Evolutionary conservation across 1,140 invertebrate species (phyloP), one percentile per base, ranked within the genome.

Genomic region (Helicoverpa zea): DNA sequence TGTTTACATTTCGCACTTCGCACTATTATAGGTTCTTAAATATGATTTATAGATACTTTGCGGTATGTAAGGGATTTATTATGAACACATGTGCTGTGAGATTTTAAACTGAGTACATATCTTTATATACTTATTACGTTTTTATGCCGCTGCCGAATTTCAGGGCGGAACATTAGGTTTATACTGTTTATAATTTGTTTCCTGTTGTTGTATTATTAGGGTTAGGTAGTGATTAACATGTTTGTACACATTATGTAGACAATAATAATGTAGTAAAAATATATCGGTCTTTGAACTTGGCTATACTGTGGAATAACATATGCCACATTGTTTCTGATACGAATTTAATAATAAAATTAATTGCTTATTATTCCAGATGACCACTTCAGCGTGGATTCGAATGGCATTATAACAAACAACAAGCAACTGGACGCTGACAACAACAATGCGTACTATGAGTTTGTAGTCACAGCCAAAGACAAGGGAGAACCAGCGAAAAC

Each of bases 401-500:
- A 97, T 87, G 98, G 98, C 35, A 97, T 98, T 14, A 98, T 99
- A 73, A 97, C 98, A 35, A 99, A 99, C 89, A 98, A 98, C 88
- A 98, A 98, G 86, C 98, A 98, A 91, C 95, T 99, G 14, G 98
- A 99, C 92, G 98, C 98, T 29, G 98, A 99, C 88, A 98, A 99
- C 86, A 99, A 99, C 86, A 99, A 99, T 91, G 98, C 98, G n/a
- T 98, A 98, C 89, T 99, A 99, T 90, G 98, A 99, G 92, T 98
- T 99, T 89, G 96, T 97, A 30, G 98, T 99, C 5, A 98, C 98
- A 13, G 98, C 98, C 7, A 98, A 98, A 90, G 98, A 99, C 89
- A 98, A 98, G 95, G 98, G 98, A 14, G 98, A 98, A 92, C 98
- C 98, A 1, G 96, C 98, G 0, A 98, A 98, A 90, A 98, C 97